Conservation (phyloP, 2,113 vertebrate genomes). For the Uropsilus gracilis region DNA sequence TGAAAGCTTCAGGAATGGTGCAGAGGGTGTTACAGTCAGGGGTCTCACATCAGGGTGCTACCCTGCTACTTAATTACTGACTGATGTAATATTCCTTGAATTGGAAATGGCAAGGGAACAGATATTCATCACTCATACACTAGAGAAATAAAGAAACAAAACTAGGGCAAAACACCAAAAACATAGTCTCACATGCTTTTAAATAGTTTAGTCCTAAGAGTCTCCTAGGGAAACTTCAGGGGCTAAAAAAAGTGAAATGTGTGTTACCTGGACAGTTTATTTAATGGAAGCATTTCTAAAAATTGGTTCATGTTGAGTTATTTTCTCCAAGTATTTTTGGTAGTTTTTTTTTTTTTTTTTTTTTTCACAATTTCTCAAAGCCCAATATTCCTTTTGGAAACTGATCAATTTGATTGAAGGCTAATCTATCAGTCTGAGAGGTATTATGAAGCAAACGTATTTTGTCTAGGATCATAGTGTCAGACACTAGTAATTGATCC, state of each 20-base stretch:
- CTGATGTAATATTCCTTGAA: background rate
- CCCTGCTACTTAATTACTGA: background rate
- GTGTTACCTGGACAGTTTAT: background rate
- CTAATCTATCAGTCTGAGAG: background rate
- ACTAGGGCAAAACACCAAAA: background rate
- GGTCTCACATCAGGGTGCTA: background rate
- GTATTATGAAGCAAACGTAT: background rate
- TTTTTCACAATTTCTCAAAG: background rate
- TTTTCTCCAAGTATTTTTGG: background rate
- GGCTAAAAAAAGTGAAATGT: background rate
- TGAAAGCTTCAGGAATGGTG: background rate
- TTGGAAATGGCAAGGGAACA: background rate
- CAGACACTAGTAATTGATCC: background rate
- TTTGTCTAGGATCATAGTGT: background rate
- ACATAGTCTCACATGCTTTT: background rate
- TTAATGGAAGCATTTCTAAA: background rate
- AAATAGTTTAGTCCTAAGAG: background rate
- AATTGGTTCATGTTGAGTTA: background rate
- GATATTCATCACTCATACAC: background rate
- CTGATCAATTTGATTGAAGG: background rate
- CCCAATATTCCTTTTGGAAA: background rate
- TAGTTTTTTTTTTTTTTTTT: too few species aligned
- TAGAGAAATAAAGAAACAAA: too few species aligned
- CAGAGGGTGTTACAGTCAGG: background rate
- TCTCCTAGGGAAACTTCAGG: background rate